phyloP scores from a whole-genome alignment of 2,797 vertebrate species.

The Numenius phaeopus region DNA sequence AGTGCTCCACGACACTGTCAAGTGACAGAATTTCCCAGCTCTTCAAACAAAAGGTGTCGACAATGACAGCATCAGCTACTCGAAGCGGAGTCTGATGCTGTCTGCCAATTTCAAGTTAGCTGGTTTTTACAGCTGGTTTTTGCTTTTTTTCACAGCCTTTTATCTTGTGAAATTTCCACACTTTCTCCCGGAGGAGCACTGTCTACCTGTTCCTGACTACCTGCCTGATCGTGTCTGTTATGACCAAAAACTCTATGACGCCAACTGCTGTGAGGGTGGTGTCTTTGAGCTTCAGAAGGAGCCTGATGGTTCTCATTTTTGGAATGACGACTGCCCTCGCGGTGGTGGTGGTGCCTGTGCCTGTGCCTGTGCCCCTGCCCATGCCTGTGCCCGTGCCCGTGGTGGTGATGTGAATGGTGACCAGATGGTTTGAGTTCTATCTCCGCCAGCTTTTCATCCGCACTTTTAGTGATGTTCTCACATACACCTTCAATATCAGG shows the following conservation, averaged over 20 bases:
- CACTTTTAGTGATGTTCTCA: slow-evolving; percentile 36
- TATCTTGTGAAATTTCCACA: slow-evolving; percentile 23
- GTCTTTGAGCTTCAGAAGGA: background rate
- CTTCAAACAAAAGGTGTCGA: slow-evolving; percentile 87
- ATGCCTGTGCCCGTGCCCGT: background rate
- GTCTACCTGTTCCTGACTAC: slow-evolving; percentile 33
- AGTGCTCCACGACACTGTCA: slow-evolving; percentile 91
- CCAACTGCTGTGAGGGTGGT: background rate
- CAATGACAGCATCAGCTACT: slow-evolving; percentile 97
- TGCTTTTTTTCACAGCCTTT: slow-evolving; percentile 76
- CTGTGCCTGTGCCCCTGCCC: background rate
- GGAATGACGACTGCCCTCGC: background rate
- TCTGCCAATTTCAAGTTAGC: slow-evolving; percentile 85
- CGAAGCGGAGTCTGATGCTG: slow-evolving; percentile 69
- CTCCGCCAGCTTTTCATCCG: background rate
- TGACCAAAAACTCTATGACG: background rate
- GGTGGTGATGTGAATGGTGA: background rate
- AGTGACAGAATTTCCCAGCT: slow-evolving; percentile 79
- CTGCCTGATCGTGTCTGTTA: background rate
- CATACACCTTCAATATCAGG: background rate
- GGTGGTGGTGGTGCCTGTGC: slow-evolving; percentile 38
- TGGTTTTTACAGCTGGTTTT: slow-evolving; percentile 83
- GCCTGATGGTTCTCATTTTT: background rate
- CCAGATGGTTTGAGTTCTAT: background rate
- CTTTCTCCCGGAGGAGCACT: slow-evolving; percentile 5